Conservation (phyloP, 2,797 vertebrate genomes). For the Cuculus canorus region DNA sequence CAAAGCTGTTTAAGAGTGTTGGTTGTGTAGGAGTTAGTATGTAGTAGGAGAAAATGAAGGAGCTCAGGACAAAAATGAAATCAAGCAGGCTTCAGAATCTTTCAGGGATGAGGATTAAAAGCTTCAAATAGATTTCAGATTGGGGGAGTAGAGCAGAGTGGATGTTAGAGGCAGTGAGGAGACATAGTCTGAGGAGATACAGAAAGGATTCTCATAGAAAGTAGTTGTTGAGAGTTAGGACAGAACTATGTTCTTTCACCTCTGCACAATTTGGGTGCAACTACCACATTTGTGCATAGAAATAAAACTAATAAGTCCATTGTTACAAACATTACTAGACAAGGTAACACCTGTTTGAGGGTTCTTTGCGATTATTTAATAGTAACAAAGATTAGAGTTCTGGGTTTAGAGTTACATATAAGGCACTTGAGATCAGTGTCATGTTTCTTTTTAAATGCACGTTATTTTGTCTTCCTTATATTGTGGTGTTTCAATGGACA, state of each 20-base stretch:
- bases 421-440: background rate
- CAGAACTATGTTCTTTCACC: background rate
- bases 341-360: background rate
- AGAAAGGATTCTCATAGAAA: background rate
- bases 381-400: background rate
- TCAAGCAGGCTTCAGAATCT: background rate
- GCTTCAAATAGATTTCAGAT: background rate
- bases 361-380: background rate
- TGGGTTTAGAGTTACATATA: background rate
- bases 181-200: background rate
- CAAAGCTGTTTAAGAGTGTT: background rate
- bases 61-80: background rate
- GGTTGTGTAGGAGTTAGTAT: background rate
- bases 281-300: background rate
- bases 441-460: background rate
- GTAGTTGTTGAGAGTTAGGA: background rate
- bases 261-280: background rate
- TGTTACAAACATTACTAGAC: background rate
- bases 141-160: rapidly evolving
- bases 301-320: background rate
- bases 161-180: background rate
- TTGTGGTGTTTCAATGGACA: background rate
- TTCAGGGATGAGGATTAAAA: background rate
- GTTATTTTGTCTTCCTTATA: background rate
- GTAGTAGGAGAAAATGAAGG: background rate